These are phyloP conservation scores for Dolichoris vasculosae DNA, from an alignment of 1,140 invertebrate species.

Conservation along the genomic window DNA sequence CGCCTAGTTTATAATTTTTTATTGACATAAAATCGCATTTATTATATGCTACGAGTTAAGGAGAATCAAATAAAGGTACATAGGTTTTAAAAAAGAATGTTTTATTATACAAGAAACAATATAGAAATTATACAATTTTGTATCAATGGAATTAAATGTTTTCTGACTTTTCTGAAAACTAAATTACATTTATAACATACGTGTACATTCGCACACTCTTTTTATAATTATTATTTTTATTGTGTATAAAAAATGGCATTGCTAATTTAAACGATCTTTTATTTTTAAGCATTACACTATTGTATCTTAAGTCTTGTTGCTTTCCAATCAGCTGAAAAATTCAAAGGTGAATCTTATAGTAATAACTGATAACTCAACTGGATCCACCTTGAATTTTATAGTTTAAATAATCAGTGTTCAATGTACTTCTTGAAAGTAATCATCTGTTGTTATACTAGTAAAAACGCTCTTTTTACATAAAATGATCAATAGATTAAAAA, in stretches of 20 bases:
- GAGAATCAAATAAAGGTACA: background rate
- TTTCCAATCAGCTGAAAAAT: slow-evolving; percentile 40
- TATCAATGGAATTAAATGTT: slow-evolving; percentile 22
- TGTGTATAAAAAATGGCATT: slow-evolving; percentile 41
- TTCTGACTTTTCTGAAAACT: slow-evolving; percentile 37
- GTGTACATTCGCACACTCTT: slow-evolving; percentile 10
- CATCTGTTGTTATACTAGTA: slow-evolving; percentile 17
- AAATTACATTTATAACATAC: slow-evolving; percentile 33
- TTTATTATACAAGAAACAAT: slow-evolving; percentile 46
- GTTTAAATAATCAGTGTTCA: slow-evolving; percentile 17
- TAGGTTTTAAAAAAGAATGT: slow-evolving; percentile 11
- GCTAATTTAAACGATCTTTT: slow-evolving; percentile 38
- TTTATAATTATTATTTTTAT: slow-evolving; percentile 31
- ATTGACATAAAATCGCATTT: too few relatives aligned
- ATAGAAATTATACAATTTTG: slow-evolving; percentile 35
- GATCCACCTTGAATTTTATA: slow-evolving; percentile 45
- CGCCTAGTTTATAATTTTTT: too few relatives aligned
- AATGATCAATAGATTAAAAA: slow-evolving; percentile 47
- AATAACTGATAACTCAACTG: slow-evolving; percentile 41
- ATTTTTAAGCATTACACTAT: slow-evolving; percentile 31
- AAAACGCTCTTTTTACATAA: slow-evolving; percentile 49
- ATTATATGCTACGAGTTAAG: background rate
- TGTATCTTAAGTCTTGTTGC: slow-evolving; percentile 28
- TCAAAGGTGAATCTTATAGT: slow-evolving; percentile 44
- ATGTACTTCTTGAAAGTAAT: slow-evolving; percentile 19